A percentile compares a stretch with the other conserved stretches of the same genome.
Evolutionary conservation across 2,113 vertebrate genomes (phyloP).

Genomic region (Spilogale gracilis): DNA sequence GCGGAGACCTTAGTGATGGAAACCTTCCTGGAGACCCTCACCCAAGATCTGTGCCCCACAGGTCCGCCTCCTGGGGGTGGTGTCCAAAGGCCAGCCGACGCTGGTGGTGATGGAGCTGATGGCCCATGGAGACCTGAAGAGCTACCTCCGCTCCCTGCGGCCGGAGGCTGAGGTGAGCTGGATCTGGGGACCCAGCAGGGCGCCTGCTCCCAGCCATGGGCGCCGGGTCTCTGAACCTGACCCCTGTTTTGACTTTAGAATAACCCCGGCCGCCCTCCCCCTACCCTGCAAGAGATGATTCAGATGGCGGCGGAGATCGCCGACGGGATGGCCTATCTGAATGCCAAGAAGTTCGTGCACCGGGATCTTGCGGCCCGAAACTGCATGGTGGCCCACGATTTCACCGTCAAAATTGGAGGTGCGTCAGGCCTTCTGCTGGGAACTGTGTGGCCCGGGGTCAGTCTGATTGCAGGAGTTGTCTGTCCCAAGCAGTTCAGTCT

Average conservation of each 20-base stretch:
- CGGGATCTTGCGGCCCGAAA: conserved; percentile 98
- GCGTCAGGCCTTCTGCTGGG: background rate
- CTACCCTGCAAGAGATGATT: conserved; percentile 95
- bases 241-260: conserved; percentile 86
- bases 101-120: conserved; percentile 99
- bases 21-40: background rate
- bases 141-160: conserved; percentile 94
- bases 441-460: accelerated
- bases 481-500: accelerated
- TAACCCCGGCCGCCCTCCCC: conserved; percentile 94
- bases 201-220: accelerated
- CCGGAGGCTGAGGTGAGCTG: conserved; percentile 95
- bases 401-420: conserved; percentile 99
- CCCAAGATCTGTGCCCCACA: conserved; percentile 56
- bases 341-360: conserved; percentile 99
- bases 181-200: accelerated
- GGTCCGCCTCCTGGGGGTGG: conserved; percentile 97
- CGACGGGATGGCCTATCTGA: conserved; percentile 99
- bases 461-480: background rate
- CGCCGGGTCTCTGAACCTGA: accelerated
- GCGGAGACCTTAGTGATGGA: accelerated
- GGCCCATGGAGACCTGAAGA: conserved; percentile 98
- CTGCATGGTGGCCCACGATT: conserved; percentile 99
- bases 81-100: conserved; percentile 97
- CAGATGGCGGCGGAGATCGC: conserved; percentile 99